Evolutionary conservation across 2,797 vertebrate genomes (phyloP), one percentile per base, ranked within the genome.

Genomic region (Babyrousa celebensis): DNA sequence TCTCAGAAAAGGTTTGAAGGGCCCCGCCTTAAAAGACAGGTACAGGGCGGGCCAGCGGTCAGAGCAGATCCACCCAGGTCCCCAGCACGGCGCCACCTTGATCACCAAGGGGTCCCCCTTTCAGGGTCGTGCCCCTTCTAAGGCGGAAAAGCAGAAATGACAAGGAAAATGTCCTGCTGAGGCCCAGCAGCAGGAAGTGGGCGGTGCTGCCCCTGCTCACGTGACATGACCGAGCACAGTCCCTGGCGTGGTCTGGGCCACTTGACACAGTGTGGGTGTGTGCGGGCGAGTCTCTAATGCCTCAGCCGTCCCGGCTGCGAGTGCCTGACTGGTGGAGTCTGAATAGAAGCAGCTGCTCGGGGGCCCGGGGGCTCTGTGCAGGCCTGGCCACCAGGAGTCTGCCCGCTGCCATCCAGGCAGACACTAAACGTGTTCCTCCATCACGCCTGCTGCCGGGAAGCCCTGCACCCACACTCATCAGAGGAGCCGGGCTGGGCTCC

Each of bases 391-490:
- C 56, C 71, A 77, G 95, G 67, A 92, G 60, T 85, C 85, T 83
- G 74, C 54, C 71, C 0, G 0, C 16, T 43, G 54, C 71, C 87
- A 67, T 75, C 95, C 67, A 6, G 75, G 3, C 88, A 71, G 92
- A 92, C 80, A 32, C 77, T 43, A 43, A 83, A 36, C 20, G 36
- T 21, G 5, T 23, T 83, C 87, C 75, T 54, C 82, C 95, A 43
- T 88, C 87, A 97, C 23, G 27, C 32, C 54, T 27, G 87, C 60
- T 29, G 67, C 3, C 52, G 18, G 48, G 77, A 89, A 88, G 32
- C 36, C 77, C 54, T 85, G 67, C 52, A 48, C 90, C 63, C 72
- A 32, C 75, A 70, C 87, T 93, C 87, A 63, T 29, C 43, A 1
- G 62, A 78, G 58, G 58, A 79, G 36, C 60, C 58, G 40, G 72